A percentile compares a stretch with the other conserved stretches of the same genome.
These are phyloP conservation scores for Melinopterus prodromus DNA, from an alignment of 2,888 invertebrate species.

Conservation along the genomic window DNA sequence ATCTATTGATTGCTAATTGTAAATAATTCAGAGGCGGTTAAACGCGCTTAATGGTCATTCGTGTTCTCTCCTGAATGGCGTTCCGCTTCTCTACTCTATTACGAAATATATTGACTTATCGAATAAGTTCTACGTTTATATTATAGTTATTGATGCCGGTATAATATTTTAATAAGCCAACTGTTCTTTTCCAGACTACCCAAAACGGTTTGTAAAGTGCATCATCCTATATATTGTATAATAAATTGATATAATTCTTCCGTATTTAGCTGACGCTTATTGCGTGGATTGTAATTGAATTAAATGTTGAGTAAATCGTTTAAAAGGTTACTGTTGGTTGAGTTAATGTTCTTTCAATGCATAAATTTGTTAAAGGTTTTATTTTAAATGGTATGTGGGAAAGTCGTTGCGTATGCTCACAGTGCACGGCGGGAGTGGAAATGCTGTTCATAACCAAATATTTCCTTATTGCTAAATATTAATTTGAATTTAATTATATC, in stretches of 20 bases:
- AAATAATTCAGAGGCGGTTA: background rate
- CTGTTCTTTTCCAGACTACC: background rate
- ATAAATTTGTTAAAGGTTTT: background rate
- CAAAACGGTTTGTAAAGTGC: background rate
- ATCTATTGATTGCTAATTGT: constrained; percentile 4
- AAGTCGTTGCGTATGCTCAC: background rate
- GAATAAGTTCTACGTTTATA: background rate
- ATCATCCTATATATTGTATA: background rate
- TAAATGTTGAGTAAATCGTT: background rate
- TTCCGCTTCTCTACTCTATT: background rate
- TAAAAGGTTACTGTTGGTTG: background rate
- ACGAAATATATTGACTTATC: background rate
- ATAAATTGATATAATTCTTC: background rate
- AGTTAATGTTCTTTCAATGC: background rate
- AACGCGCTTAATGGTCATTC: background rate
- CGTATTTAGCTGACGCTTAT: background rate
- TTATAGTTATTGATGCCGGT: background rate
- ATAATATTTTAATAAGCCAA: background rate
- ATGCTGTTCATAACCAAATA: too few species aligned
- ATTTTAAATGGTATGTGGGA: background rate
- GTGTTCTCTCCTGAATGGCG: background rate
- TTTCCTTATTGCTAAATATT: too few species aligned
- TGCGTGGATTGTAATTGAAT: background rate
- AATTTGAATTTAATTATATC: too few species aligned
- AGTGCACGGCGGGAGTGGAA: too few species aligned